Evolutionary conservation across 2,113 vertebrate species (phyloP).

Genomic region (Pygathrix nemaeus): DNA sequence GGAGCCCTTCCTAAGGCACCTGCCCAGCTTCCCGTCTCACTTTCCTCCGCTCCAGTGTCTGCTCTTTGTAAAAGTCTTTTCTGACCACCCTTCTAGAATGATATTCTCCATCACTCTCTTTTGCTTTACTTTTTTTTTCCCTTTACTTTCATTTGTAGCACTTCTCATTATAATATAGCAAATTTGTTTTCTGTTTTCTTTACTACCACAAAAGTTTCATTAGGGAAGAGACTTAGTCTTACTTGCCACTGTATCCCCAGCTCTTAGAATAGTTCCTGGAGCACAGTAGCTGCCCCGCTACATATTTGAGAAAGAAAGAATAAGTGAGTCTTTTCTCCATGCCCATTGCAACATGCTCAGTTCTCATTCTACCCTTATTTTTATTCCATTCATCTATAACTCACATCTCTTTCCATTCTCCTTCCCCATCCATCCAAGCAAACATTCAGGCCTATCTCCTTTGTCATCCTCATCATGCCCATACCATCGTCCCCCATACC

Average conservation of each 20-base stretch:
- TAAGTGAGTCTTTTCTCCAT: background rate
- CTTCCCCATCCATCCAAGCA: background rate
- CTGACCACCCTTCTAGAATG: background rate
- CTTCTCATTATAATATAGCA: background rate
- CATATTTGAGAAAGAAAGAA: background rate
- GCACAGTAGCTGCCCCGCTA: background rate
- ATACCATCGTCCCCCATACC: too few relatives aligned
- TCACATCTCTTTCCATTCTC: background rate
- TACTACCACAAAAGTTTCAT: background rate
- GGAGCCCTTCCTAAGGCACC: background rate
- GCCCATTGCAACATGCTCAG: background rate
- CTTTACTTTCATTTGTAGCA: background rate
- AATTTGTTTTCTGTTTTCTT: background rate
- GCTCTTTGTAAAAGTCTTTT: background rate
- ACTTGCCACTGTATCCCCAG: background rate
- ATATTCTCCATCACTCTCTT: background rate
- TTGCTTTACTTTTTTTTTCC: background rate
- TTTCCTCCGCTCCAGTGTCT: background rate
- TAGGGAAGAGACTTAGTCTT: background rate
- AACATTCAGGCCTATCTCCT: background rate
- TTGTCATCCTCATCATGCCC: background rate
- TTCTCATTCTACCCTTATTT: background rate
- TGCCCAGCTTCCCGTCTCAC: background rate
- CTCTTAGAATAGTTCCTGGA: background rate
- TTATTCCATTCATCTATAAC: background rate